Conservation (phyloP, 2,113 vertebrate genomes). For the Phocoena sinus region DNA sequence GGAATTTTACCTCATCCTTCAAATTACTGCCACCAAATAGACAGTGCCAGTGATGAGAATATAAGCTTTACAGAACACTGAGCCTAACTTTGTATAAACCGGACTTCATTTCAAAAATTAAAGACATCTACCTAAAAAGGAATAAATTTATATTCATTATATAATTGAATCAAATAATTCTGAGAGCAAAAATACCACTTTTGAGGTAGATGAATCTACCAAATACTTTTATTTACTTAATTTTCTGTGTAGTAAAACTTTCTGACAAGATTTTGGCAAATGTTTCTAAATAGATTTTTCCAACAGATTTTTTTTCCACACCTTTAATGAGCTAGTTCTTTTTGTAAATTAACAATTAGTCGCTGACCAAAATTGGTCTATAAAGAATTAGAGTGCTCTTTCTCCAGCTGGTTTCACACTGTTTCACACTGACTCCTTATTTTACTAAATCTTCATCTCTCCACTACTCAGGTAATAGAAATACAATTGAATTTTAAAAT, state of each 20-base stretch:
- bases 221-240: neutral
- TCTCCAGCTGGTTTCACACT: neutral
- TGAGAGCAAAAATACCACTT: neutral
- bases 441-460: neutral
- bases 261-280: slow-evolving; percentile 2
- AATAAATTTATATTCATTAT: neutral
- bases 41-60: neutral
- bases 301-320: neutral
- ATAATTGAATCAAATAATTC: neutral
- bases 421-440: neutral
- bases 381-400: neutral
- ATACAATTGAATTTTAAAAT: neutral
- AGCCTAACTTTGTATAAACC: neutral
- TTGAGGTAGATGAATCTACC: neutral
- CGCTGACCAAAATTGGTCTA: neutral
- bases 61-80: neutral
- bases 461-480: neutral
- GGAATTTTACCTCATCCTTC: slow-evolving; percentile 46
- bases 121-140: neutral
- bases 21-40: neutral
- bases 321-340: neutral
- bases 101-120: neutral
- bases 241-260: neutral
- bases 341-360: neutral
- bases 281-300: neutral